These are phyloP conservation scores for Petrocephalus zakoni DNA, from an alignment of 2,113 vertebrate genomes.

Conservation along the genomic window DNA sequence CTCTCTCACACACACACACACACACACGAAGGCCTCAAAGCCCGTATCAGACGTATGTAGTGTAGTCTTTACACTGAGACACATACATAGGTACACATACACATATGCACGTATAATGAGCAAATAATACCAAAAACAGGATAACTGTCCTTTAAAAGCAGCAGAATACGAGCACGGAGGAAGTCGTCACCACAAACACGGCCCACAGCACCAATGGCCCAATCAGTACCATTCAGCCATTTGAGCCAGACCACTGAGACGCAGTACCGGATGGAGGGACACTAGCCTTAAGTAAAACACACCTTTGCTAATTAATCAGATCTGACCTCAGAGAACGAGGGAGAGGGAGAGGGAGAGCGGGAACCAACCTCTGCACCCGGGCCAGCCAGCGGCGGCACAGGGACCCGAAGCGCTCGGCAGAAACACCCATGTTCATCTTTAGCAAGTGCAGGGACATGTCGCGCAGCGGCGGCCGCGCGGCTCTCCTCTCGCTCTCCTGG, in stretches of 20 bases:
- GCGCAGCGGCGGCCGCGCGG: neutral
- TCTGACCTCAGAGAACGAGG: neutral
- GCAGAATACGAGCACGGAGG: neutral
- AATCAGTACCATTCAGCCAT: neutral
- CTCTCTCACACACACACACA: neutral
- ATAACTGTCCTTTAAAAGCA: neutral
- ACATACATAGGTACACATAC: neutral
- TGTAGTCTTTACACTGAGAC: too few relatives aligned
- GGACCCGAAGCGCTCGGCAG: constrained; percentile 61
- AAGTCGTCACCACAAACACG: neutral
- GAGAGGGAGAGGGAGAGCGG: constrained; percentile 37
- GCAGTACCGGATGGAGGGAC: neutral
- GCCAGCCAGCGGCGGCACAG: constrained; percentile 67
- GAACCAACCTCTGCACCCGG: constrained; percentile 62
- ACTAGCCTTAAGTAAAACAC: neutral
- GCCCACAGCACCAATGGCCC: neutral
- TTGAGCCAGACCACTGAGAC: neutral
- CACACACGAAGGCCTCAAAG: neutral
- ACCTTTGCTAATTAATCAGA: neutral
- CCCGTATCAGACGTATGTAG: neutral
- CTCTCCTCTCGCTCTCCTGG: neutral
- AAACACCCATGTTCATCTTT: constrained; percentile 62
- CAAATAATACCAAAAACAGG: neutral
- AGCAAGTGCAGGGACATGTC: constrained; percentile 67
- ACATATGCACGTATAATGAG: neutral